Percentiles rank a stretch among this genome's conserved stretches.
These are phyloP conservation scores for Sprattus sprattus DNA, from an alignment of 2,113 vertebrate species.

Conservation along the genomic window DNA sequence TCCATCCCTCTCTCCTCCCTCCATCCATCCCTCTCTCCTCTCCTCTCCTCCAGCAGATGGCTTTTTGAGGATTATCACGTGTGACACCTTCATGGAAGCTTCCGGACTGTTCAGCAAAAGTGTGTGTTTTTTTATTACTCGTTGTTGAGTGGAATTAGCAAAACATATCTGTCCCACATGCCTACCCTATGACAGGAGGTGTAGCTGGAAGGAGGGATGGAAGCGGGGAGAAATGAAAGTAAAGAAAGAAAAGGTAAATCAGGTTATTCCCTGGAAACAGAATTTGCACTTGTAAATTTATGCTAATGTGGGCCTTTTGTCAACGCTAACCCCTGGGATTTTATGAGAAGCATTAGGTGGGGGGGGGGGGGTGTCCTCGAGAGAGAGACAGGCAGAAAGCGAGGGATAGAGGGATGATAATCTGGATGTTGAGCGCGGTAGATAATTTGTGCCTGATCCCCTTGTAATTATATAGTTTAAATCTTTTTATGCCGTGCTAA, in stretches of 20 bases:
- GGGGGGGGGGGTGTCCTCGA: background rate
- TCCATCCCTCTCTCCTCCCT: background rate
- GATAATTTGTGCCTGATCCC: conserved; percentile 89
- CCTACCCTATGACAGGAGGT: conserved; percentile 89
- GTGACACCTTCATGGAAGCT: conserved; percentile 91
- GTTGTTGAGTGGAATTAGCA: conserved; percentile 86
- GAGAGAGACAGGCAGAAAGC: conserved; percentile 30
- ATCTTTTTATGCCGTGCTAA: conserved; percentile 82
- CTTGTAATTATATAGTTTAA: conserved; percentile 89
- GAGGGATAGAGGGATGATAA: conserved; percentile 72
- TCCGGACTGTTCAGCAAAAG: conserved; percentile 83
- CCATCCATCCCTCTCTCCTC: background rate
- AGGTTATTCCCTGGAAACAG: conserved; percentile 84
- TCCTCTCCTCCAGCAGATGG: conserved; percentile 69
- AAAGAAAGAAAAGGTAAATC: conserved; percentile 87
- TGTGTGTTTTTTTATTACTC: conserved; percentile 69
- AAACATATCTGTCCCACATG: conserved; percentile 96
- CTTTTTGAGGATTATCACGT: conserved; percentile 93
- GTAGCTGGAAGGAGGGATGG: conserved; percentile 45
- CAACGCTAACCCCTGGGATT: conserved; percentile 76
- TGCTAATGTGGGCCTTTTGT: conserved; percentile 91
- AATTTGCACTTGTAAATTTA: conserved; percentile 88
- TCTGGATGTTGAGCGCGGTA: conserved; percentile 81
- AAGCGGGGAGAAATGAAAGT: conserved; percentile 76
- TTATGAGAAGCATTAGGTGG: conserved; percentile 11